Evolutionary conservation across 2,797 vertebrate species (phyloP), one percentile per base, ranked within the genome.

Genomic region (Phalloptychus januarius): DNA sequence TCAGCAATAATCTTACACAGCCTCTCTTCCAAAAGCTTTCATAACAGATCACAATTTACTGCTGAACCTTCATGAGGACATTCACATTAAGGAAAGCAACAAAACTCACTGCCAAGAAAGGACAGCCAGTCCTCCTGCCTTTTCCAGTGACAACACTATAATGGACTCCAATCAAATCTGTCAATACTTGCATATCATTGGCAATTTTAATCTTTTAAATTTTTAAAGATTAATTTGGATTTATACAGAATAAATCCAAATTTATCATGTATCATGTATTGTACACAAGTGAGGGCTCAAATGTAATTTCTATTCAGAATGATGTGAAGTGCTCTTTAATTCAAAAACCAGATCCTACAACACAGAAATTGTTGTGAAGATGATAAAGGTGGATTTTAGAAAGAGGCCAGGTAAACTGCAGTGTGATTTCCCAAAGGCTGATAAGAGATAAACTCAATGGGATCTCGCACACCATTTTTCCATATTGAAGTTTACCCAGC

Each of bases 391-490:
- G 40, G 74, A 65, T 83, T 84, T 84, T 73, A 74, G 42, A 83
- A 83, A 79, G 85, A 85, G 85, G 85, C 75, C 54, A 79, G 77
- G 77, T 90, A 85, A 85, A 87, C 46, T 1, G 52, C 74, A 63
- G 77, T 48, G 38, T 86, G 81, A 89, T 87, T 89, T 89, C 85
- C 87, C 86, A 75, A 15, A 2, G 75, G 86, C 71, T 7, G 10
- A 7, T 6, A 79, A 33, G 56, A 74, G 45, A 90, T 86, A 79
- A 85, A 88, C 81, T 88, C 79, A 38, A 63, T 80, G 83, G 86
- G 81, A 87, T 79, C 85, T 86, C 63, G 77, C 45, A 8, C 72
- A 46, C 52, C 71, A n/a, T 76, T 81, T 78, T 76, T 79, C 80
- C 67, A 78, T 67, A 78, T 79, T 72, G 50, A 83, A 79, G 83